Base-by-base conservation (phyloP, 2,888 invertebrate species). In the Agriopis leucophaearia region DNA sequence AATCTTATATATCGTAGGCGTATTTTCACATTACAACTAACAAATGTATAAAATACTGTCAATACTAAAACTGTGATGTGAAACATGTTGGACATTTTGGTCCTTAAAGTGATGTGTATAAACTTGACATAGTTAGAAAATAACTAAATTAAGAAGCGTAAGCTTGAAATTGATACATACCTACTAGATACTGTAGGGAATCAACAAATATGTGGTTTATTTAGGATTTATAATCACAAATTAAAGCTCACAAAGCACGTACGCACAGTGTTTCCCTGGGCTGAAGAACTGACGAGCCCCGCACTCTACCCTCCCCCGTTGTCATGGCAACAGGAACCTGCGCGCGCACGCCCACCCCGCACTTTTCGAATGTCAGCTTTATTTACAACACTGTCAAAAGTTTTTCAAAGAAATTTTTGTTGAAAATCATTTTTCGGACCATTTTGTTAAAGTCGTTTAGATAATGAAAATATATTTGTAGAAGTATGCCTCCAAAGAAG, bases 401-500 rank as follows among this genome's bases (percentile, higher is more conserved):
- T 87, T 85, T 82, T 74, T 75, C 77, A 65, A 64, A 57, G 67
- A 59, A 45, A 55, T 59, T 74, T 76, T 80, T 77, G 52, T 57
- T 12, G 1, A 55, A 18, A 55, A 18, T n/a, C 5, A 12, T 42
- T 13, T 65, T 55, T 42, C 44, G 1, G 40, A 54, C 5, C 9
- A 13, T 55, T 55, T 55, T 55, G 42, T 55, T 8, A 65, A 67
- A 69, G 55, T 64, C 64, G 58, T 67, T 64, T 58, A 68, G 45
- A 55, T 65, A n/a, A 65, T 64, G 50, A 58, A 59, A 67, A 57
- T 73, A 70, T 45, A 68, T 73, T 70, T 51, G 40, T 67, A 61
- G 54, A 64, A 70, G 56, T 76, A 93, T 93, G 93, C 87, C 91
- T 36, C 91, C 92, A 7, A 93, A 92, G 76, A 92, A 90, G 92